phyloP scores from a whole-genome alignment of 2,113 vertebrate species.

The Lota lota region DNA sequence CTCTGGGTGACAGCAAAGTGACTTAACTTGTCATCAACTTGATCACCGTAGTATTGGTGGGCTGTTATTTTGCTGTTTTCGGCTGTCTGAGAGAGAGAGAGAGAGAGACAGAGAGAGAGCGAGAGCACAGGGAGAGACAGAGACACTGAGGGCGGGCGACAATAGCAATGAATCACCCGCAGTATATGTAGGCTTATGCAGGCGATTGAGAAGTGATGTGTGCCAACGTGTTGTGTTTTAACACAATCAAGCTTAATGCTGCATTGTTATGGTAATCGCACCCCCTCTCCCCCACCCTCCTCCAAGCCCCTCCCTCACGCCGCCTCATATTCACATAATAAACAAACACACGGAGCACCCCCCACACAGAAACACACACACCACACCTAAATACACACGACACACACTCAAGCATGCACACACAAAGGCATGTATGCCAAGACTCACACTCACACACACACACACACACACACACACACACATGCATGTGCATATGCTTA shows the following conservation, averaged over 20 bases:
- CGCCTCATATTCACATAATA: not conserved
- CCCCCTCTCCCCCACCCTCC: no score
- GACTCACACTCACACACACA: not conserved
- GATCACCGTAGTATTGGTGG: no score
- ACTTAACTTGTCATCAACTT: no score
- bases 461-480: conserved; percentile 18
- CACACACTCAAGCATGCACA: not conserved
- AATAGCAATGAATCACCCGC: no score
- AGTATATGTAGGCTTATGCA: not conserved
- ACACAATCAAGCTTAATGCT: not conserved
- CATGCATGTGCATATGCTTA: conserved; percentile 31
- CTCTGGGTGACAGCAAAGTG: no score
- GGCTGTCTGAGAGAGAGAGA: no score
- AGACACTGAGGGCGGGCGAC: no score
- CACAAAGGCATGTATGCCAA: not conserved
- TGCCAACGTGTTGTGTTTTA: not conserved
- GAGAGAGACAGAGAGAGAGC: no score
- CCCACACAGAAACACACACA: not conserved
- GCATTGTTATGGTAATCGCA: no score
- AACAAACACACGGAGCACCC: not conserved
- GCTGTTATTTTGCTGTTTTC: no score
- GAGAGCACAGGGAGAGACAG: no score
- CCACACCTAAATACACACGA: not conserved
- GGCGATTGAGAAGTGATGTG: not conserved
- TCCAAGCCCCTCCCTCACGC: no score